These are phyloP conservation scores for Musca domestica DNA, from an alignment of 1,140 invertebrate genomes.

Conservation along the genomic window DNA sequence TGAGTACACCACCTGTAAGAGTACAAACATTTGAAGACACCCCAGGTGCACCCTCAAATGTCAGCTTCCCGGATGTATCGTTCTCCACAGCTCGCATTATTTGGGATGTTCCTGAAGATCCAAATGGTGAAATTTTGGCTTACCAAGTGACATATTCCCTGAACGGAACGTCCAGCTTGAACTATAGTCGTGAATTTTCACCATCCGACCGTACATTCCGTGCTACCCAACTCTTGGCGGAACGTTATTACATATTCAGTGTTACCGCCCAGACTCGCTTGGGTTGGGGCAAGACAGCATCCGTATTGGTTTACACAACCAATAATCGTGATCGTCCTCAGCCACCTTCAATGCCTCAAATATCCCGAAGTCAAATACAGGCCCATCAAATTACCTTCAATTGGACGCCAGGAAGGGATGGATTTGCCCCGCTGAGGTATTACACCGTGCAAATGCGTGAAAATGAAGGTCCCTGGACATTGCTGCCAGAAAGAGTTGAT, in stretches of 20 bases:
- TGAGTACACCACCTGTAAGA: constrained; percentile 77
- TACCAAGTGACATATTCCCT: constrained; percentile 87
- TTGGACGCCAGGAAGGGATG: constrained; percentile 91
- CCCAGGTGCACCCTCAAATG: constrained; percentile 89
- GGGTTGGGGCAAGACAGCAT: constrained; percentile 88
- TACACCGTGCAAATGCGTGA: constrained; percentile 89
- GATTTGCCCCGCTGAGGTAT: constrained; percentile 89
- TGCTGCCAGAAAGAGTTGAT: constrained; percentile 78
- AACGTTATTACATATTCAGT: constrained; percentile 89
- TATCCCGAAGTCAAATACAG: constrained; percentile 83
- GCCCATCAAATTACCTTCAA: constrained; percentile 89
- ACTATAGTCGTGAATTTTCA: constrained; percentile 79
- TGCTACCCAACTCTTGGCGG: constrained; percentile 73
- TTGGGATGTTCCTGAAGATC: constrained; percentile 93
- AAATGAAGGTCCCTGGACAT: constrained; percentile 77
- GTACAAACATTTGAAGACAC: constrained; percentile 91
- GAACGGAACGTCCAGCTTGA: constrained; percentile 67
- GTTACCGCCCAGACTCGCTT: constrained; percentile 85
- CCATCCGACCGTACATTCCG: constrained; percentile 84
- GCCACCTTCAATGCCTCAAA: constrained; percentile 79
- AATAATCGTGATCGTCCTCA: constrained; percentile 85
- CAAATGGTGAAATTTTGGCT: constrained; percentile 91
- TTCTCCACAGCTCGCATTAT: constrained; percentile 88
- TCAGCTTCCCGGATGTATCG: constrained; percentile 93
- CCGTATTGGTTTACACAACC: constrained; percentile 85